Percentiles rank a stretch among this genome's conserved stretches.
phyloP scores from a whole-genome alignment of 53 echinoderm and acorn worm genomes.

The Stichopus horrens region DNA sequence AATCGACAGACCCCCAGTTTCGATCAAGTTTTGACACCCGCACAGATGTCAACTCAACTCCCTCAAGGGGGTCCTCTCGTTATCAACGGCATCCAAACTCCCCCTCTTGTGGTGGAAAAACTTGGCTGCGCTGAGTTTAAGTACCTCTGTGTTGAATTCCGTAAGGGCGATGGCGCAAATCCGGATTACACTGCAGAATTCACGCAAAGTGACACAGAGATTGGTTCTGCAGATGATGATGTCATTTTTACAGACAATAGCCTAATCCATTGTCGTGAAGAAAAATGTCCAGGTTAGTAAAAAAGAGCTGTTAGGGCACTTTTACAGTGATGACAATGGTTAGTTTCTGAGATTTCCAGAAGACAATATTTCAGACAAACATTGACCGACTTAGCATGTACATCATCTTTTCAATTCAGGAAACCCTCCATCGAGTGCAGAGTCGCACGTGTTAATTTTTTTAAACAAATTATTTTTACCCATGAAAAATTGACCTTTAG shows the following conservation, averaged over 20 bases:
- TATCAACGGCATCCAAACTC: slow-evolving; percentile 30
- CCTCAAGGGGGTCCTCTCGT: slow-evolving; percentile 28
- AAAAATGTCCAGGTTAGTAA: slow-evolving; percentile 38
- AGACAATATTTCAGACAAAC: too few relatives aligned
- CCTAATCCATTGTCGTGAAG: slow-evolving; percentile 36
- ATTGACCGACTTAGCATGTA: too few relatives aligned
- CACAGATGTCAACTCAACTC: slow-evolving; percentile 15
- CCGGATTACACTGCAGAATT: slow-evolving; percentile 44
- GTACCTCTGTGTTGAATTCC: slow-evolving; percentile 45
- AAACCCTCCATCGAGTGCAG: too few relatives aligned
- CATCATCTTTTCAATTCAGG: too few relatives aligned
- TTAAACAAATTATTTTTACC: too few relatives aligned
- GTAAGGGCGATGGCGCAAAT: slow-evolving; percentile 14
- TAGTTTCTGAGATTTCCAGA: too few relatives aligned
- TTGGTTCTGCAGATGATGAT: slow-evolving; percentile 37
- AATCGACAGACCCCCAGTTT: slow-evolving; percentile 28
- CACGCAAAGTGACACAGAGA: slow-evolving; percentile 25
- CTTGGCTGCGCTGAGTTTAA: slow-evolving; percentile 36
- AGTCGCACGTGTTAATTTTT: too few relatives aligned
- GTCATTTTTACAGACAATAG: slow-evolving; percentile 10
- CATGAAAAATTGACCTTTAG: too few relatives aligned
- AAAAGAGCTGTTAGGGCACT: not conserved
- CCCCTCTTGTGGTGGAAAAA: slow-evolving; percentile 17
- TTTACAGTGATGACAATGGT: too few relatives aligned
- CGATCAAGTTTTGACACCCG: slow-evolving; percentile 29